phyloP scores from a whole-genome alignment of 2,797 vertebrate genomes.

The Coilia nasus region DNA sequence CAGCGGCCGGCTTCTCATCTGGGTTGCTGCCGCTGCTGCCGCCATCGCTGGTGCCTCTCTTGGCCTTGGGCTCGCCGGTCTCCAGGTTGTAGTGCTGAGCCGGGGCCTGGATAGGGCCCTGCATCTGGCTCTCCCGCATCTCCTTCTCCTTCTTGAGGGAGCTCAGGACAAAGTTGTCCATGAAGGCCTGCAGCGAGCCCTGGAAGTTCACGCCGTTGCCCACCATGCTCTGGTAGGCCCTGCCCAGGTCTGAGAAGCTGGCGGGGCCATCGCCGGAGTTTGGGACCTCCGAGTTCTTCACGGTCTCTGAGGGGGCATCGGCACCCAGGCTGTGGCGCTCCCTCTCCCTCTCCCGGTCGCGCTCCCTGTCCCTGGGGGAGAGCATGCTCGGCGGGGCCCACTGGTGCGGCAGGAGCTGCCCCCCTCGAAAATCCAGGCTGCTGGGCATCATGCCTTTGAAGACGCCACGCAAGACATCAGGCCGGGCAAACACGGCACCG shows the following conservation, averaged over 20 bases:
- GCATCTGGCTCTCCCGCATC: constrained; percentile 77
- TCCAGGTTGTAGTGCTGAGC: constrained; percentile 74
- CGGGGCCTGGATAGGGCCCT: constrained; percentile 68
- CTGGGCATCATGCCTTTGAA: constrained; percentile 86
- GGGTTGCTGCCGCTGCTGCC: constrained; percentile 64
- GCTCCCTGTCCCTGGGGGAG: constrained; percentile 79
- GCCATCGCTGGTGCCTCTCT: constrained; percentile 66
- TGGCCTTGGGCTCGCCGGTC: constrained; percentile 80
- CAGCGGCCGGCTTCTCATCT: constrained; percentile 77
- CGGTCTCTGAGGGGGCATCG: constrained; percentile 75
- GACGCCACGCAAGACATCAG: constrained; percentile 91
- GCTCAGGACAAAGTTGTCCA: constrained; percentile 95
- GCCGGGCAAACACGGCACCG: constrained; percentile 88
- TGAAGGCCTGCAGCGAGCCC: constrained; percentile 96
- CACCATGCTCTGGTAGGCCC: constrained; percentile 92
- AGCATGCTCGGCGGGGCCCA: constrained; percentile 87
- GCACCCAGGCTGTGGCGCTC: constrained; percentile 83
- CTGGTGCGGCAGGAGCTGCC: constrained; percentile 85
- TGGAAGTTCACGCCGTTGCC: constrained; percentile 96
- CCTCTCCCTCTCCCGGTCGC: constrained; percentile 65
- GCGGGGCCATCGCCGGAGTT: constrained; percentile 76
- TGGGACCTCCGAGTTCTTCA: constrained; percentile 78
- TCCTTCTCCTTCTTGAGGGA: constrained; percentile 94
- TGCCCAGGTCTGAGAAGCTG: constrained; percentile 90
- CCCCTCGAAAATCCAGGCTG: constrained; percentile 88